A percentile compares a stretch with the other conserved stretches of the same genome.
Evolutionary conservation across 1,140 invertebrate genomes (phyloP).

Genomic region (Belonocnema kinseyi): DNA sequence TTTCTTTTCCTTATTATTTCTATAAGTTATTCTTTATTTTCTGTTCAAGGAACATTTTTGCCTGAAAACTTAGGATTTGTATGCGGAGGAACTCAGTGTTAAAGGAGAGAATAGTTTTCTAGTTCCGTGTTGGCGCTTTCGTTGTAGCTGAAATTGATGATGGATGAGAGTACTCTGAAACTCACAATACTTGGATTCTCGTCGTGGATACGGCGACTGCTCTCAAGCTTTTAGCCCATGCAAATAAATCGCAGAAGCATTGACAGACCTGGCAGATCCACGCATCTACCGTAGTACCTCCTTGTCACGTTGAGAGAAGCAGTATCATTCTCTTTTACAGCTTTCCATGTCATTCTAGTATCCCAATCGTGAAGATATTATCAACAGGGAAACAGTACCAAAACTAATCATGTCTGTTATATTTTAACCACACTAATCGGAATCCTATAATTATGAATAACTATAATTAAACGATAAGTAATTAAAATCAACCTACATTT

Average conservation of each 20-base stretch:
- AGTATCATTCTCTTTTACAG: not conserved
- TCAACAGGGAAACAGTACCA: no score
- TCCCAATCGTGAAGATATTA: no score
- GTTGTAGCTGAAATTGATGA: conserved; percentile 40
- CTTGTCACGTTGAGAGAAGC: not conserved
- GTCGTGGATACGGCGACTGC: conserved; percentile 24
- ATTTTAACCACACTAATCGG: no score
- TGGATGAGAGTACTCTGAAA: conserved; percentile 43
- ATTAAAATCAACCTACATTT: no score
- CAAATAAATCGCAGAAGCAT: conserved; percentile 47
- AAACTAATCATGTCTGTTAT: no score
- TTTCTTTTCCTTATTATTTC: no score
- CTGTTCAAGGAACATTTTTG: no score
- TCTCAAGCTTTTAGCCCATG: conserved; percentile 48
- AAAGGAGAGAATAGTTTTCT: conserved; percentile 19
- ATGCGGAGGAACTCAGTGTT: not conserved
- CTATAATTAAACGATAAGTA: no score
- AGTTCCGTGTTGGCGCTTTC: not conserved
- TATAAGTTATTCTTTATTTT: no score
- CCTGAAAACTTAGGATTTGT: not conserved
- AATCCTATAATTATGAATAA: no score
- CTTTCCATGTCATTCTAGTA: not conserved
- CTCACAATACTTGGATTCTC: conserved; percentile 32
- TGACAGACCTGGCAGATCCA: conserved; percentile 34
- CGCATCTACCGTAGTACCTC: not conserved